Base-by-base conservation (phyloP, 2,797 vertebrate genomes). In the Liasis olivaceus region DNA sequence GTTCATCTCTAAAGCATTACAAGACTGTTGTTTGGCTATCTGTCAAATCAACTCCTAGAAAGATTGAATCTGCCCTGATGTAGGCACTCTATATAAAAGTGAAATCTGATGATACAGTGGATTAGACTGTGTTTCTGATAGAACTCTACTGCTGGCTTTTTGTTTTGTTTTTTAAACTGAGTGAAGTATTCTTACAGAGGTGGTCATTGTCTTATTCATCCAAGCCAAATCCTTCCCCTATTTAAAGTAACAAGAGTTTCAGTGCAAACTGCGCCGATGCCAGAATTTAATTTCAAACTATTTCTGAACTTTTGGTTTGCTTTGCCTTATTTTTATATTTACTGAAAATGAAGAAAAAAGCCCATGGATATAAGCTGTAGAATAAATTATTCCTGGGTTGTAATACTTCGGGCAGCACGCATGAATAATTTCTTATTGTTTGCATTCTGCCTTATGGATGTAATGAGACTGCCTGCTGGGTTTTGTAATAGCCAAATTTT, bases 261-360 rank as follows among this genome's bases (percentile, higher is more conserved):
- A 13, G 15, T 69, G 26, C 31, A 88, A 54, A 64, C 85, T 59
- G 72, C 28, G 31, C 58, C 8, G 60, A 88, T 31, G 47, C 60
- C 58, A 64, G 31, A 66, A 90, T 90, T 84, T 90, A 81, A 87
- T 88, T 91, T 90, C 93, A 88, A 24, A 94, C 60, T 94, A 91
- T 93, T 96, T 95, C 88, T 89, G 62, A n/a, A 31, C 95, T 94
- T 95, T 96, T 93, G 95, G 58, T 72, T 95, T 95, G 81, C 64
- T 94, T 95, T 95, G 91, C 51, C 89, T 85, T 66, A 51, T 92
- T 77, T 94, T 95, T 47, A 94, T 95, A 87, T 26, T 26, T 91
- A 2, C 66, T 91, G 66, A 95, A 64, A 77, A 24, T 69, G n/a
- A 64, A 88, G 59, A 47, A 20, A 92, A 92, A 92, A 92, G 9